phyloP scores from a whole-genome alignment of 2,888 invertebrate genomes.

The Epinotia brunnichana region DNA sequence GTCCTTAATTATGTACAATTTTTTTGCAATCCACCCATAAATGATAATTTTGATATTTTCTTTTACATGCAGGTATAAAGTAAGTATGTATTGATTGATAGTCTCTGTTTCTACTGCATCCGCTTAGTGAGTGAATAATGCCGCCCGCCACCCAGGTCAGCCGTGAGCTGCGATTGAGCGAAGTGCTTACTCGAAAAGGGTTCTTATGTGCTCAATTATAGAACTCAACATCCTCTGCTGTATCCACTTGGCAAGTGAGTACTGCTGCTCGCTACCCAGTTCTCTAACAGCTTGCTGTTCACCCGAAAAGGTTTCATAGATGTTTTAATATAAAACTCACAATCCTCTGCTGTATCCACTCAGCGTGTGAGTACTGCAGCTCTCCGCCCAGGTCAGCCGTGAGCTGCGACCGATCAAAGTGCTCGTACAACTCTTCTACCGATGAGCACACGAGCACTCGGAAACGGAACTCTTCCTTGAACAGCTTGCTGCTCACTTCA shows the following conservation, averaged over 20 bases:
- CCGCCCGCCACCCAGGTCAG: too few relatives aligned
- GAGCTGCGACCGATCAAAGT: slow-evolving; percentile 92
- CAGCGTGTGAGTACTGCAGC: slow-evolving; percentile 94
- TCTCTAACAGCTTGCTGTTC: background rate
- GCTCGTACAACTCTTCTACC: slow-evolving; percentile 92
- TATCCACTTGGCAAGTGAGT: background rate
- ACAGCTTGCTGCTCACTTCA: slow-evolving; percentile 95
- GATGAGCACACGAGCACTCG: slow-evolving; percentile 94
- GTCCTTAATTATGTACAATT: too few relatives aligned
- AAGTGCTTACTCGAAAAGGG: too few relatives aligned
- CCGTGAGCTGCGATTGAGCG: too few relatives aligned
- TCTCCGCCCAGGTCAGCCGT: slow-evolving; percentile 95
- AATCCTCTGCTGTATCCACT: slow-evolving; percentile 98
- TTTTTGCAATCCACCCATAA: too few relatives aligned
- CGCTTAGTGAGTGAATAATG: too few relatives aligned
- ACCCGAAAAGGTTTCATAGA: background rate
- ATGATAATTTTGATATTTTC: too few relatives aligned
- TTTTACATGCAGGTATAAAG: too few relatives aligned
- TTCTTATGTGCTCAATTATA: background rate
- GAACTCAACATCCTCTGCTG: background rate
- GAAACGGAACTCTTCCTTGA: slow-evolving; percentile 96
- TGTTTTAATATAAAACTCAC: slow-evolving; percentile 81
- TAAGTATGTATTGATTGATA: too few relatives aligned
- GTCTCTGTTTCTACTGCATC: too few relatives aligned
- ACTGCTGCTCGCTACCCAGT: too few relatives aligned